Base-by-base conservation (phyloP, 1,140 invertebrate species). In the Psilanteris sp. region DNA sequence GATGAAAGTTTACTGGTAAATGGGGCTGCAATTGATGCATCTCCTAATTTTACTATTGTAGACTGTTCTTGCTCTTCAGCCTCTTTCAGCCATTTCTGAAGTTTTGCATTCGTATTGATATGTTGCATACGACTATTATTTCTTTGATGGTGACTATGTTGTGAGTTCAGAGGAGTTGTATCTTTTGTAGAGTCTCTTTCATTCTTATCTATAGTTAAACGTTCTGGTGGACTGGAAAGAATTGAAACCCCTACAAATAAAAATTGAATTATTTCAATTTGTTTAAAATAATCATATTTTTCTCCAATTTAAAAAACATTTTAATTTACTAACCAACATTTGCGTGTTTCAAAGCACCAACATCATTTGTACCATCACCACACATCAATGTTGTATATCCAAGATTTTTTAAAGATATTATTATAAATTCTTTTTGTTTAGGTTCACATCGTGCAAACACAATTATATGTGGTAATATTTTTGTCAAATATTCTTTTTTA, bases 351-450 rank as follows among this genome's bases (percentile, higher is more conserved):
- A 99, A 90, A 13, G 98, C 98, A n/a, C 98, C 98, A 14, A 99
- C 98, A 90, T 99, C 98, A 89, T 99, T 99, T 1, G 98, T 99
- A 64, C 98, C 98, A 91, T 99, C 98, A n/a, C 98, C 98, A 87
- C 98, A 99, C 98, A 99, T 99, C 0, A 99, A 87, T 0, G 97
- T 98, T 1, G 91, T 91, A 82, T 92, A 98, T 11, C 98, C 98
- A 1, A 97, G 83, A 16, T 92, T 90, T 86, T 98, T 98, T 16
- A 99, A 87, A 5, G 93, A 92, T 1, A 96, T 94, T 26, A 99
- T 95, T 1, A 99, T 95, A 85, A 93, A 94, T 89, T 99, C 98
- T 89, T 99, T 99, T 84, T 99, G 97, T 83, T 98, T 98, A 1
- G 97, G 97, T 7, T 96, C 96, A 81, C 98, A 97, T 78, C 97